A percentile compares a stretch with the other conserved stretches of the same genome.
Conservation (phyloP, 2,113 vertebrate genomes). For the Odontesthes bonariensis region DNA sequence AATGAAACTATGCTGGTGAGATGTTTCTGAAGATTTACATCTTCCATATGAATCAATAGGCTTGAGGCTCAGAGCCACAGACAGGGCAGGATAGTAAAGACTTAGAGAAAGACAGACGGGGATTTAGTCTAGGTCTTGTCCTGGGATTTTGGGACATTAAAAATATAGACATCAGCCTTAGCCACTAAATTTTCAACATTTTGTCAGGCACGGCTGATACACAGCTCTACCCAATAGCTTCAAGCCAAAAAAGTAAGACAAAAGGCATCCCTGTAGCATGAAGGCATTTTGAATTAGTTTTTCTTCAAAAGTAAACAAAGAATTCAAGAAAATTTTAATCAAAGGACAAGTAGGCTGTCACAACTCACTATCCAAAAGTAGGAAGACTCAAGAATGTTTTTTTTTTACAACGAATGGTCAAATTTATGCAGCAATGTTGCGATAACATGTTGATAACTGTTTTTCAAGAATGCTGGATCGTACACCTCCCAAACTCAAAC, state of each 20-base stretch:
- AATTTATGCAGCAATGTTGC: not conserved
- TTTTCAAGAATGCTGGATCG: not conserved
- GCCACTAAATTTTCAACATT: not conserved
- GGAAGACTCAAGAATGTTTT: too few species aligned
- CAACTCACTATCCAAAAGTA: not conserved
- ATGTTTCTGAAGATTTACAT: not conserved
- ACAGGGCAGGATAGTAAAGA: not conserved
- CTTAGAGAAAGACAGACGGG: not conserved
- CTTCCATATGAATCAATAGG: not conserved
- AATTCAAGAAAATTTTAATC: not conserved
- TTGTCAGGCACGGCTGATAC: not conserved
- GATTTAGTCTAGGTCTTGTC: not conserved
- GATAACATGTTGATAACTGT: not conserved
- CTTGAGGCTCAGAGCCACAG: not conserved
- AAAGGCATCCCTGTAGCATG: not conserved
- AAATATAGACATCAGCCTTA: slow-evolving; percentile 8
- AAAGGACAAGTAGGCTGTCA: not conserved
- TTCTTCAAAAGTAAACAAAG: not conserved
- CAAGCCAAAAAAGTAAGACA: not conserved
- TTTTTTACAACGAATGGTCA: not conserved
- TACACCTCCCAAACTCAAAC: not conserved
- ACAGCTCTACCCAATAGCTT: not conserved
- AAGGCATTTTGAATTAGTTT: not conserved
- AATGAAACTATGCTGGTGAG: not conserved
- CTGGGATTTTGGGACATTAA: slow-evolving; percentile 4